Evolutionary conservation across 2,888 invertebrate genomes (phyloP).

Genomic region (Metellina segmentata): DNA sequence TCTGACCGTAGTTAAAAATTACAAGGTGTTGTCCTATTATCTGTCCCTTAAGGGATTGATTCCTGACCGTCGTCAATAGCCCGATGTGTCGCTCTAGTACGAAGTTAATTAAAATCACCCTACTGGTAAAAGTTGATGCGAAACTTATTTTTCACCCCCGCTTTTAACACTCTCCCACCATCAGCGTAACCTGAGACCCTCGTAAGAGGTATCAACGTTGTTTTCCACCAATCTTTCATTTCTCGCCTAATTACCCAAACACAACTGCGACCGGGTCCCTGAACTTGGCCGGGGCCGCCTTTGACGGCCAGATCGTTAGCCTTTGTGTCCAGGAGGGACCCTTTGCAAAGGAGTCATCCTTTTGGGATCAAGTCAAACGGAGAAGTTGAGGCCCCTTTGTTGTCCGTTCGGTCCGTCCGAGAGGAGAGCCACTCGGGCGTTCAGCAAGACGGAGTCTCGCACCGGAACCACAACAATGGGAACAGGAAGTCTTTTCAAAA

Average conservation of each 20-base stretch:
- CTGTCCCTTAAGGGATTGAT: no score
- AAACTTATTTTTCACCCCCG: no score
- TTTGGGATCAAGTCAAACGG: conserved; percentile 49
- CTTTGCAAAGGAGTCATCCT: conserved; percentile 28
- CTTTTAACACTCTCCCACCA: neutral
- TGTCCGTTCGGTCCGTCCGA: conserved; percentile 47
- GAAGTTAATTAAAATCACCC: no score
- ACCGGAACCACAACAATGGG: conserved; percentile 72
- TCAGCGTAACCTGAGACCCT: neutral
- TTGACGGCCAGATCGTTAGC: conserved; percentile 56
- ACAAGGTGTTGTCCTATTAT: no score
- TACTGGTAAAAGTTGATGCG: no score
- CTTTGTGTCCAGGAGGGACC: neutral
- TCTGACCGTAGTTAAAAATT: no score
- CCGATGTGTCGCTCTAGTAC: no score
- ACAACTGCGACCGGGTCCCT: conserved; percentile 51
- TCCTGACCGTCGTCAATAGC: no score
- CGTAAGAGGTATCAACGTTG: neutral
- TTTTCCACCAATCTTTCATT: conserved; percentile 15
- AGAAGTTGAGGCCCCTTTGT: conserved; percentile 51
- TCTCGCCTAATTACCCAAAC: conserved; percentile 63
- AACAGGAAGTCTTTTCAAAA: conserved; percentile 76
- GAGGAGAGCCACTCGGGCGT: conserved; percentile 49
- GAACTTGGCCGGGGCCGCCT: conserved; percentile 31
- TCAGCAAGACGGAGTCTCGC: conserved; percentile 31